phyloP scores from a whole-genome alignment of 2,113 vertebrate genomes.

The Sakesphorus luctuosus region DNA sequence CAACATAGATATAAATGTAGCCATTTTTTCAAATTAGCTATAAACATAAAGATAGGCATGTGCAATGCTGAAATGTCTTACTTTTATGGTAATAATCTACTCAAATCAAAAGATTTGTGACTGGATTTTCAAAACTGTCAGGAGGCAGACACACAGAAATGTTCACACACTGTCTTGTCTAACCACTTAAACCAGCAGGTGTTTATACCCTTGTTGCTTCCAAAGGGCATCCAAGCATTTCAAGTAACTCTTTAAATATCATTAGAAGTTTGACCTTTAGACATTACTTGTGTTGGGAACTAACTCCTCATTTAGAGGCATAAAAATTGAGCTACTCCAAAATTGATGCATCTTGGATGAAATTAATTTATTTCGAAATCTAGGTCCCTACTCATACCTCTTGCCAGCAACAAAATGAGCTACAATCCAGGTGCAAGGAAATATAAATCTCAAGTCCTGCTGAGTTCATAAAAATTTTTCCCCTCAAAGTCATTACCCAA shows the following conservation, averaged over 20 bases:
- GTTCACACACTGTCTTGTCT: not conserved
- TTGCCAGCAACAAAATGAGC: not conserved
- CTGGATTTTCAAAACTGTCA: not conserved
- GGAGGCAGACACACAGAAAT: not conserved
- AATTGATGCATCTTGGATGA: not conserved
- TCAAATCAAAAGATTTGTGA: not conserved
- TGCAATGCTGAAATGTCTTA: not conserved
- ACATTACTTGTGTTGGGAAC: not conserved
- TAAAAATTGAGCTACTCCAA: not conserved
- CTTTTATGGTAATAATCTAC: not conserved
- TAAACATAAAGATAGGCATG: not conserved
- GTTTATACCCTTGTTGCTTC: not conserved
- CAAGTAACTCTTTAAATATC: not conserved
- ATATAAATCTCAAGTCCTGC: not conserved
- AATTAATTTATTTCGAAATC: not conserved
- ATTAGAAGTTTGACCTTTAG: not conserved
- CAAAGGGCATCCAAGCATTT: not conserved
- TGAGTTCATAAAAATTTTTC: not conserved
- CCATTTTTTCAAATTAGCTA: not conserved
- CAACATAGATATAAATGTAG: not conserved
- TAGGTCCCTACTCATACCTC: rapidly evolving
- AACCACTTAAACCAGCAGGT: not conserved
- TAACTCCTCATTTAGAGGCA: not conserved
- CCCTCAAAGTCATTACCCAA: not conserved
- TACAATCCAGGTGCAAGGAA: not conserved